Evolutionary conservation across 2,888 invertebrate species (phyloP), one percentile per base, ranked within the genome.

Genomic region (Mythimna loreyi): DNA sequence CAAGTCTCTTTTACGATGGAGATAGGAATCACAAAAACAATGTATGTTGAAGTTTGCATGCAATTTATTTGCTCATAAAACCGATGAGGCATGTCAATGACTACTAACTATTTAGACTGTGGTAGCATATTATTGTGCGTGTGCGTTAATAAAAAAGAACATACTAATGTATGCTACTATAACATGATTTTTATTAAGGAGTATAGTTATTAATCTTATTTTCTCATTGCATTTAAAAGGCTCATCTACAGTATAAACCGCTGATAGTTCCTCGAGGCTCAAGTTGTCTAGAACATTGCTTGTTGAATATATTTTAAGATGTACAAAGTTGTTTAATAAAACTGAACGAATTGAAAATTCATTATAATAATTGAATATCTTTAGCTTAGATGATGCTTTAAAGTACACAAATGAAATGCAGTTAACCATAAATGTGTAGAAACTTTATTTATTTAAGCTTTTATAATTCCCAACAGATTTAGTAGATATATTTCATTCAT

Each of bases 51-150:
- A 45, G 72, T 49, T 63, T 63, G 76, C 59, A 80, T 71, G 62
- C 62, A 13, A 80, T 80, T 75, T 62, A 70, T 75, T 66, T 71
- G 71, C 76, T 63, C 71, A 63, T 80, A 78, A 74, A 76, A 71
- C 56, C 63, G 30, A 80, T 66, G 81, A 75, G 53, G 71, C 65
- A 71, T 80, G 77, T 78, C 77, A 78, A 78, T 78, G 77, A 80
- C 77, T 75, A 60, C 50, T 56, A 75, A 63, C 56, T 50, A 79
- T 74, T 79, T 43, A 62, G 43, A 56, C 33, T 30, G n/a, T n/a
- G 21, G 9, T 21, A 23, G 13, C 13, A 47, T 69, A 16, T 50
- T 49, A 45, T 36, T 33, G 11, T 36, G n/a, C n/a, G n/a, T n/a
- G n/a, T n/a, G n/a, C n/a, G n/a, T n/a, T n/a, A n/a, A n/a, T n/a